These are phyloP conservation scores for Apis mellifera DNA, from an alignment of 1,140 invertebrate species.

Conservation along the genomic window DNA sequence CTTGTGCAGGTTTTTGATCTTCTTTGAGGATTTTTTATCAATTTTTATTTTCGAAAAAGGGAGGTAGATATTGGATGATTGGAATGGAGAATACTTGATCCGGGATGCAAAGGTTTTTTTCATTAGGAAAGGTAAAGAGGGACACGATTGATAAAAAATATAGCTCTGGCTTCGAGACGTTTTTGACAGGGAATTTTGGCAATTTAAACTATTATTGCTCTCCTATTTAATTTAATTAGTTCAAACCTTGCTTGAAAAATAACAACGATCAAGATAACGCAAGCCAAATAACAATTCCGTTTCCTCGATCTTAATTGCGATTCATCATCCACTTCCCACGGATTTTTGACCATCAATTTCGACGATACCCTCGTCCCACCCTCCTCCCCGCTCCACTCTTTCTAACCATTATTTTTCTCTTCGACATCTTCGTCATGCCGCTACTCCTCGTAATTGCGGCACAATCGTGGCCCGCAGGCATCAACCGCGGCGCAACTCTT, in stretches of 20 bases:
- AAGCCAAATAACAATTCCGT: neutral
- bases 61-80: too few relatives aligned
- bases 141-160: slow-evolving; percentile 2
- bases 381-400: neutral
- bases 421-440: slow-evolving; percentile 47
- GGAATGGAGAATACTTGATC: neutral
- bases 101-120: slow-evolving; percentile 3
- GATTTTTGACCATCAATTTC: slow-evolving; percentile 53
- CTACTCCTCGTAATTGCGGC: slow-evolving; percentile 61
- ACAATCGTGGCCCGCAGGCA: slow-evolving; percentile 53
- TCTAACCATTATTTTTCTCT: slow-evolving; percentile 58
- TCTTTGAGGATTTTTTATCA: too few relatives aligned
- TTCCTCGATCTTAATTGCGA: neutral
- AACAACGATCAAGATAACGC: too few relatives aligned
- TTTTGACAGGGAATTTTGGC: neutral
- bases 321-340: neutral
- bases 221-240: too few relatives aligned
- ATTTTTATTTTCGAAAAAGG: too few relatives aligned
- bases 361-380: slow-evolving; percentile 36
- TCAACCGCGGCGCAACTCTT: slow-evolving; percentile 30
- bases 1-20: too few relatives aligned
- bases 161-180: neutral
- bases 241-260: too few relatives aligned
- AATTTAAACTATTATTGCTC: neutral
- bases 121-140: too few relatives aligned